Percentiles rank a stretch among this genome's conserved stretches.
phyloP scores from a whole-genome alignment of 2,113 vertebrate species.

The Motacilla alba region DNA sequence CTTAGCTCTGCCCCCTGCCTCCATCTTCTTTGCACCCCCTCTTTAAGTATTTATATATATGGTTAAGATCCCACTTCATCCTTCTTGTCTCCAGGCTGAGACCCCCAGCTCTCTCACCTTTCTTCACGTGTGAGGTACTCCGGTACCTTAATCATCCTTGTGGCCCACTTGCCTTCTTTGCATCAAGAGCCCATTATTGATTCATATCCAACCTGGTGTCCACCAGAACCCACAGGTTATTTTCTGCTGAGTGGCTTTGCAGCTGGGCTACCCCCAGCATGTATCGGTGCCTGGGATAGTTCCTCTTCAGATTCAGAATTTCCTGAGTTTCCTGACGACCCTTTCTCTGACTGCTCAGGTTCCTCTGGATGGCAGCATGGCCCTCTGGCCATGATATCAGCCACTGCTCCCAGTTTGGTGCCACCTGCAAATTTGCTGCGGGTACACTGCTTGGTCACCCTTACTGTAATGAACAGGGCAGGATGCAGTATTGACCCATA shows the following conservation, averaged over 20 bases:
- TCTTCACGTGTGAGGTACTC: neutral
- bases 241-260: neutral
- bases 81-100: neutral
- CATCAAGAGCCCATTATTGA: neutral
- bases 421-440: neutral
- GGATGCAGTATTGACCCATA: neutral
- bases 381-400: neutral
- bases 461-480: neutral
- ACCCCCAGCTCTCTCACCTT: neutral
- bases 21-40: neutral
- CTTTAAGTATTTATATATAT: neutral
- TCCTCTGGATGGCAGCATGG: neutral
- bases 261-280: neutral
- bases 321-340: neutral
- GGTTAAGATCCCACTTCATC: accelerated
- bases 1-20: neutral
- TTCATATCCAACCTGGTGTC: neutral
- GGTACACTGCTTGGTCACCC: neutral
- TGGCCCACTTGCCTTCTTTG: neutral
- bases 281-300: neutral
- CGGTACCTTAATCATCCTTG: neutral
- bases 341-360: neutral
- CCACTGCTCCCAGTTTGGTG: neutral
- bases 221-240: neutral
- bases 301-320: neutral